phyloP scores from a whole-genome alignment of 2,797 vertebrate genomes.

The Anguilla anguilla region DNA sequence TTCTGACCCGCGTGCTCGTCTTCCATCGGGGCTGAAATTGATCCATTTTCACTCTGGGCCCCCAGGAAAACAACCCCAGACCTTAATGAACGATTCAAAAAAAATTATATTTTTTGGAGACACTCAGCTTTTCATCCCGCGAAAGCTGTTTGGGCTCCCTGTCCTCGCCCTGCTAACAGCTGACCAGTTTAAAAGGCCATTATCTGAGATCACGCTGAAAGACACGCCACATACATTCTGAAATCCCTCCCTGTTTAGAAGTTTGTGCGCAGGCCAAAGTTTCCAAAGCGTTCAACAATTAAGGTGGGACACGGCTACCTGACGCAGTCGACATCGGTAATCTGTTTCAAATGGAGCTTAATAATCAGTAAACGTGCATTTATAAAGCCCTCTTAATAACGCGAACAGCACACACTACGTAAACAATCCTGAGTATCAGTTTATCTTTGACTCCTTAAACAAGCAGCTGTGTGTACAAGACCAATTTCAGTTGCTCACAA shows the following conservation, averaged over 20 bases:
- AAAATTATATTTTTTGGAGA: background rate
- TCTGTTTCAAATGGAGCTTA: background rate
- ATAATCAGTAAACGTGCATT: background rate
- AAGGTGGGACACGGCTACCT: background rate
- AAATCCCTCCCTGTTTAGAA: background rate
- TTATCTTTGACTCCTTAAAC: background rate
- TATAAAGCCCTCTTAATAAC: background rate
- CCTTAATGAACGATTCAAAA: slow-evolving; percentile 20
- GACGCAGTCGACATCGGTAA: background rate
- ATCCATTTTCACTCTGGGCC: slow-evolving; percentile 26
- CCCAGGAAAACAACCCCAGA: background rate
- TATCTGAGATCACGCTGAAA: background rate
- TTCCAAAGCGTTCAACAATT: background rate
- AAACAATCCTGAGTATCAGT: background rate
- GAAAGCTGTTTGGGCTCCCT: background rate
- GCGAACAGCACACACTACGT: background rate
- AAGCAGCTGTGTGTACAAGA: slow-evolving; percentile 5
- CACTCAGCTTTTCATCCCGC: background rate
- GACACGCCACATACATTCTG: background rate
- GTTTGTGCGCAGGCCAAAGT: background rate
- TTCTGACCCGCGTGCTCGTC: slow-evolving; percentile 19
- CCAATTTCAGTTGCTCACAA: slow-evolving; percentile 2
- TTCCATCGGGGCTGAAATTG: slow-evolving; percentile 36
- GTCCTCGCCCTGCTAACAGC: background rate
- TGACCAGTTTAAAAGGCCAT: slow-evolving; percentile 17